Evolutionary conservation across 2,888 invertebrate species (phyloP).

Genomic region (Miltochrista miniata): DNA sequence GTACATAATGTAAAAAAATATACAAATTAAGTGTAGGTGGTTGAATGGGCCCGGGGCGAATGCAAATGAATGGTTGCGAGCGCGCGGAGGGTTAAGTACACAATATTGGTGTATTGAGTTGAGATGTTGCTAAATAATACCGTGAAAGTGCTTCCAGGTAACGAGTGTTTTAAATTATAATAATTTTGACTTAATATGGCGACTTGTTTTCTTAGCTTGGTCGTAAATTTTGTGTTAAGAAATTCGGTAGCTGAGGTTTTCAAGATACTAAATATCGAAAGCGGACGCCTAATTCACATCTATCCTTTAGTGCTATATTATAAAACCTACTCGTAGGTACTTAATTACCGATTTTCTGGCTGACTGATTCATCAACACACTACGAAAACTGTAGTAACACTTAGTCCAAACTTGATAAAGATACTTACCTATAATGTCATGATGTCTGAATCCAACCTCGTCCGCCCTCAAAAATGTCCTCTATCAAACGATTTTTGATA

Average conservation of each 20-base stretch:
- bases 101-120: conserved; percentile 58
- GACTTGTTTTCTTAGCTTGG: conserved; percentile 13
- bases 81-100: conserved; percentile 54
- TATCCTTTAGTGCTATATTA: no score
- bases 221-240: conserved; percentile 2
- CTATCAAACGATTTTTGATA: no score
- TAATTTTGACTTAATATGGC: conserved; percentile 21
- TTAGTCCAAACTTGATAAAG: no score
- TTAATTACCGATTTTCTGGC: no score
- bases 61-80: conserved; percentile 57
- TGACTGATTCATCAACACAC: no score
- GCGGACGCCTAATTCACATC: no score
- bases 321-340: no score
- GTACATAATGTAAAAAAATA: conserved; percentile 70
- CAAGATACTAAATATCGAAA: no score
- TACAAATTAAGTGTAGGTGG: conserved; percentile 77
- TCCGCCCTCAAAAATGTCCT: no score
- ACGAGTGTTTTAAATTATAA: conserved; percentile 25
- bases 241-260: not conserved
- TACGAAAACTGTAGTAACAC: no score
- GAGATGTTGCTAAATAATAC: conserved; percentile 55
- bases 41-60: conserved; percentile 61
- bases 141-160: conserved; percentile 22
- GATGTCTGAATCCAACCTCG: no score
- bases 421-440: no score